Evolutionary conservation across 2,888 invertebrate species (phyloP), one percentile per base, ranked within the genome.

Genomic region (Myopa tessellatipennis): DNA sequence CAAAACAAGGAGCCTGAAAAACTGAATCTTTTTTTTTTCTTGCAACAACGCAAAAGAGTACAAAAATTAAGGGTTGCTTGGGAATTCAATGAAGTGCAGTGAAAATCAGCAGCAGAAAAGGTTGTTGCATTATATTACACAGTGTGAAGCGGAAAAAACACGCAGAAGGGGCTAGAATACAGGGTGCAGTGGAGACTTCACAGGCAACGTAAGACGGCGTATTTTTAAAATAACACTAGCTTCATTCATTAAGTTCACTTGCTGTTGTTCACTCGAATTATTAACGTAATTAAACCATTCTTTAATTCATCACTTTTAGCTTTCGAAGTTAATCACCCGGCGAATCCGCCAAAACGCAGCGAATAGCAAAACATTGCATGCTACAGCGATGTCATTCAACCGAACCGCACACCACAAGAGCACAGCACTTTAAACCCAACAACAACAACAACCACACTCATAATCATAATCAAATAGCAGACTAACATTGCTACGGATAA

Each of bases 351-450:
- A 14, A 8, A 52, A 14, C 52, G 52, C 52, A 52, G 52, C 26
- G 52, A 52, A 14, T 14, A 52, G 1, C 8, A 52, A 52, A 52
- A 12, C 3, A 52, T 52, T 52, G 1, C 52, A 52, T 52, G 52
- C 3, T 5, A 52, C 8, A 16, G 38, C 34, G 65, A 34, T 63
- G 36, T 10, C 61, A 40, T 52, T 34, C 61, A 40, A 68, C 63
- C 60, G 26, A 26, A 26, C 26, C 1, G 26, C 1, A 26, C 26
- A 26, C 26, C 26, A 2, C 26, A 26, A 26, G 26, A 26, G 26
- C 26, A 26, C 26, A 26, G 26, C 26, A 26, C 65, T 40, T 73
- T 75, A 78, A 76, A 77, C 69, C 34, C 68, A 79, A 69, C 50
- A 45, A 69, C 69, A 69, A 69, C 69, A 69, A 69, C 45, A 69